Evolutionary conservation across 2,113 vertebrate species (phyloP), one percentile per base, ranked within the genome.

Genomic region (Amphiprion ocellaris): DNA sequence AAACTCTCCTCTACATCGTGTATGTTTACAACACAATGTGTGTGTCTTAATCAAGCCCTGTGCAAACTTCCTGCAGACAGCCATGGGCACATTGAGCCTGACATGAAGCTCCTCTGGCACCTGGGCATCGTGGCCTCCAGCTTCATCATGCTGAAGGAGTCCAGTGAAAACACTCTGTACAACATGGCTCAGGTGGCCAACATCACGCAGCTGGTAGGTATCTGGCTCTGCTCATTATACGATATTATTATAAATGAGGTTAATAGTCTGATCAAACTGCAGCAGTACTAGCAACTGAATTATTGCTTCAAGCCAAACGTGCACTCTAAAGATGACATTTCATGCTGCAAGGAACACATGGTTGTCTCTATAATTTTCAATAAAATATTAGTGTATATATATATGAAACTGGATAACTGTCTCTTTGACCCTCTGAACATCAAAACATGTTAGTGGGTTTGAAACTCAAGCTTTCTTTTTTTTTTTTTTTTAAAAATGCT

Each of bases 151-250:
- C 96, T 97, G 93, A 94, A 94, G 12, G 96, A 98, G 74, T 97
- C 97, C 9, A 97, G 92, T 0, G 96, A 99, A 85, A 85, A 95
- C 65, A 97, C 97, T 0, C 91, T 93, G 54, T 96, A 95, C 88
- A 96, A 96, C 41, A 73, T 98, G 84, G 94, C 90, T 75, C 95
- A 96, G 82, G 91, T 99, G 37, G 92, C 95, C 86, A 95, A 80
- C 3, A 85, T 99, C 84, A 96, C 94, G n/a, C 97, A 99, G 92
- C 94, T 95, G 97, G 98, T 98, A 87, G 91, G 96, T 91, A 23
- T 10, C 24, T 7, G 10, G 2, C 6, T 52, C 33, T 37, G 5
- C 8, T 44, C 1, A 54, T 24, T 14, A 4, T 54, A 54, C 3
- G 2, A 10, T 23, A 7, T 24, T 5, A 54, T 50, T 50, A 8